Evolutionary conservation across 2,113 vertebrate genomes (phyloP), one percentile per base, ranked within the genome.

Genomic region (Entosphenus tridentatus): DNA sequence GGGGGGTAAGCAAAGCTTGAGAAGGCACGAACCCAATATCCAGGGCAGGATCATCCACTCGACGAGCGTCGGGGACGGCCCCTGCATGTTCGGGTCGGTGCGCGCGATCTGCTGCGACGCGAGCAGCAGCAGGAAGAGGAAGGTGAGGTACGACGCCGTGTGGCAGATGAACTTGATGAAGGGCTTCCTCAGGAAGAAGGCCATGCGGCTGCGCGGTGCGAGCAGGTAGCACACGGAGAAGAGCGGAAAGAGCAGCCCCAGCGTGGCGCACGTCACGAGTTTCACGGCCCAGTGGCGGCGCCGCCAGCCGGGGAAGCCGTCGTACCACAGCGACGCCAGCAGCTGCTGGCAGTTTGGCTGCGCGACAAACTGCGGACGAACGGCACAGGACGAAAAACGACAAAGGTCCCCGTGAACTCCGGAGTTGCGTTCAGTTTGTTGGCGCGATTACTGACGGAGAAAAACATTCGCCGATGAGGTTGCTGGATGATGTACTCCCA

Each of bases 111-210:
- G 90, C 77, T 96, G 90, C 3, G 90, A 96, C 1, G 90, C 90
- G 75, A 96, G 81, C 73, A 96, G 84, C 73, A 96, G 83, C 74
- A 96, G 83, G 83, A 96, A 90, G 75, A 96, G 88, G 80, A 96
- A 95, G 71, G 88, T 96, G 78, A 96, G 82, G 80, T 96, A 96
- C 69, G 89, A 95, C 56, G 86, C 88, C 0, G 90, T 96, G 80
- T 96, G 90, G 76, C 90, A 96, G 80, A 96, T 96, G 79, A 96
- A 96, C 80, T 96, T 96, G 79, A 96, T 96, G 82, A 96, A 96
- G 74, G 90, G 90, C 77, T 96, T 96, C 83, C 89, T 89, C 76
- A 96, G 88, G 84, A 96, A 95, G 70, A 83, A 79, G 69, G 89
- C 88, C 78, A 96, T 81, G 70, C 87, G 82, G 77, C 88, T 91